Percentiles rank a stretch among this genome's conserved stretches.
These are phyloP conservation scores for Megalops cyprinoides DNA, from an alignment of 2,797 vertebrate genomes.

Conservation along the genomic window DNA sequence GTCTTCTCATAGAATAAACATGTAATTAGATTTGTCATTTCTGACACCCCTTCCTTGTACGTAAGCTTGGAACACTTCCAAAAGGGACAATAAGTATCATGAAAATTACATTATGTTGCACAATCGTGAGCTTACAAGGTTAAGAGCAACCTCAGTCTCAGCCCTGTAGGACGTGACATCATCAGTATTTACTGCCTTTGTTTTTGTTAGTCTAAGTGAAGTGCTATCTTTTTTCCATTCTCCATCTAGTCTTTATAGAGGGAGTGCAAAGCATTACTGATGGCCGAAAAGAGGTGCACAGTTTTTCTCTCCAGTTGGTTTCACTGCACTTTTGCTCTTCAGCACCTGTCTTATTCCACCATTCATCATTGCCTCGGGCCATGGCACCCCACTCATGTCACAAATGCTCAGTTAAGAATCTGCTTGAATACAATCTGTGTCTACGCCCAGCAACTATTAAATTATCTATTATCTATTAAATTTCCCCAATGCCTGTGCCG, in stretches of 20 bases:
- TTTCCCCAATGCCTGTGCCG: not conserved
- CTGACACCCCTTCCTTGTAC: no score
- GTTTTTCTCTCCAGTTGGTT: not conserved
- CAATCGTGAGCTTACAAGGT: no score
- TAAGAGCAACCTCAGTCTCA: no score
- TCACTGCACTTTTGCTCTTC: not conserved
- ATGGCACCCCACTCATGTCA: not conserved
- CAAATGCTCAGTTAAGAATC: no score
- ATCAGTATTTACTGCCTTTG: not conserved
- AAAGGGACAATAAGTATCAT: no score
- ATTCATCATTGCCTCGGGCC: not conserved
- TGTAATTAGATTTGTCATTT: no score
- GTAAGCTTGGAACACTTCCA: no score
- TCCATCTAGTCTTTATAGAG: conserved; percentile 1
- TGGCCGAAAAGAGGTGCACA: not conserved
- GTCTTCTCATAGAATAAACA: not conserved
- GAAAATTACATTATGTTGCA: no score
- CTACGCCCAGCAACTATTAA: no score
- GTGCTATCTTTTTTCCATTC: no score
- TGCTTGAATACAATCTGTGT: no score
- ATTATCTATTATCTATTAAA: not conserved
- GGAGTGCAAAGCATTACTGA: not conserved
- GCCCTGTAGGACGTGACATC: not conserved
- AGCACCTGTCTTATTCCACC: not conserved
- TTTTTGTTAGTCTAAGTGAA: not conserved